A percentile compares a stretch with the other conserved stretches of the same genome.
Evolutionary conservation across 2,113 vertebrate species (phyloP).

Genomic region (Opisthocomus hoazin): DNA sequence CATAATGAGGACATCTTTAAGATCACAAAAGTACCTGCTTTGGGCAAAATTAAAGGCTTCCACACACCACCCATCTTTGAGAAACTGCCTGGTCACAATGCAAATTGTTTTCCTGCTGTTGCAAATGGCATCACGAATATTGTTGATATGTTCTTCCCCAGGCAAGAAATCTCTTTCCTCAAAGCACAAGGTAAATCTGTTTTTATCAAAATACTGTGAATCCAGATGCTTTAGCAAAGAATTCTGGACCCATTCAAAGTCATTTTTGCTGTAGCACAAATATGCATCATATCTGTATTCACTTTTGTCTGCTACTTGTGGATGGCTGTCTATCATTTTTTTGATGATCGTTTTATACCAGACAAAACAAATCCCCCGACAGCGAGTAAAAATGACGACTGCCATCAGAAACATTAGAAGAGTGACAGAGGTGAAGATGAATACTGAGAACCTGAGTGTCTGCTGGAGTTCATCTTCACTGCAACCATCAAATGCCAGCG

Average conservation of each 20-base stretch:
- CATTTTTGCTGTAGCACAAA: conserved; percentile 82
- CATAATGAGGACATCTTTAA: conserved; percentile 77
- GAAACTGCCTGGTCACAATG: conserved; percentile 84
- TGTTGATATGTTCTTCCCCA: conserved; percentile 80
- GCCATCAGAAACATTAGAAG: conserved; percentile 8
- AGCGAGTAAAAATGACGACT: conserved; percentile 52
- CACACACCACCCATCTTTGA: conserved; percentile 89
- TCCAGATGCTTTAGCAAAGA: conserved; percentile 82
- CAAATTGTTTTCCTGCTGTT: conserved; percentile 84
- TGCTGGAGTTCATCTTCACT: conserved; percentile 67
- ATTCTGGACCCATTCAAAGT: conserved; percentile 86
- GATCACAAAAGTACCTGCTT: conserved; percentile 75
- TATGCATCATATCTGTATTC: conserved; percentile 77
- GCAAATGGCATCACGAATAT: conserved; percentile 85
- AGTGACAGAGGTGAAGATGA: conserved; percentile 45
- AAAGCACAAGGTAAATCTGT: conserved; percentile 82
- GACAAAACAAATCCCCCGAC: conserved; percentile 74
- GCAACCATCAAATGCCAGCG: conserved; percentile 34
- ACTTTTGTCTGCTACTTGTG: background rate
- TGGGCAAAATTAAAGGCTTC: conserved; percentile 87
- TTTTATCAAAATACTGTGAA: conserved; percentile 78
- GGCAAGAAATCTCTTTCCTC: conserved; percentile 91
- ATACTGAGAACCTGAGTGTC: conserved; percentile 69
- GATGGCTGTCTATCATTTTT: conserved; percentile 39
- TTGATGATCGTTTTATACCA: conserved; percentile 70